Evolutionary conservation across 2,113 vertebrate species (phyloP).

Genomic region (Phylloscopus whistleri): DNA sequence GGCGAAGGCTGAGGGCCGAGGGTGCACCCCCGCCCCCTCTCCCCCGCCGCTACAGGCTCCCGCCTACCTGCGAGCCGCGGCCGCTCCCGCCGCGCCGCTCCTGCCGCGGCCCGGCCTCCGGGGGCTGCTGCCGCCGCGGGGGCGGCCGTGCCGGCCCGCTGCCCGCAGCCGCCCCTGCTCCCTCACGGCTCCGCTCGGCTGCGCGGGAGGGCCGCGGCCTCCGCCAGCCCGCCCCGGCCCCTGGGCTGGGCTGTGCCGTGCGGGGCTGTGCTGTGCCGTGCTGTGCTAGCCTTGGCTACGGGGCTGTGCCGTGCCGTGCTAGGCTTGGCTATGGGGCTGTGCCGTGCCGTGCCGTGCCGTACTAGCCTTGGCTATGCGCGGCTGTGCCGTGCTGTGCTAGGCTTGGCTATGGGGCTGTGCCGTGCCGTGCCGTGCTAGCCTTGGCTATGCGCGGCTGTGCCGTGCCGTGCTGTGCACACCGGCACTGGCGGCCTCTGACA

Average conservation of each 20-base stretch:
- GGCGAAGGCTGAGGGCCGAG: too few species aligned
- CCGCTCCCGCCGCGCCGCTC: too few species aligned
- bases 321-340: not conserved
- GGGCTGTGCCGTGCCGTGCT: not conserved
- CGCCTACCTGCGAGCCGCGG: not conserved
- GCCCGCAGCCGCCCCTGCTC: not conserved
- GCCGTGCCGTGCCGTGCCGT: not conserved
- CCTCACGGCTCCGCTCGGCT: not conserved
- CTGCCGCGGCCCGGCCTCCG: not conserved
- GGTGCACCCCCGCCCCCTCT: not conserved
- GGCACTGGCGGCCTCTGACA: not conserved
- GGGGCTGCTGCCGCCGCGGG: not conserved
- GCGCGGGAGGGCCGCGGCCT: not conserved
- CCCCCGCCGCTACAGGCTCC: not conserved
- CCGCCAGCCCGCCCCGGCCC: not conserved
- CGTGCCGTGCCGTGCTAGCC: not conserved
- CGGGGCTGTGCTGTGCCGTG: too few species aligned
- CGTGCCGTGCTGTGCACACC: not conserved
- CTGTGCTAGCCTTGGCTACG: not conserved
- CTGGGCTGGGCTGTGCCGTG: not conserved
- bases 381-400: not conserved
- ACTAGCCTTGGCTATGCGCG: not conserved
- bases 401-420: not conserved
- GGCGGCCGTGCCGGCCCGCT: not conserved
- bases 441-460: not conserved